A percentile compares a stretch with the other conserved stretches of the same genome.
These are phyloP conservation scores for Dicyrtoma fusca DNA, from an alignment of 2,888 invertebrate genomes.

Conservation along the genomic window DNA sequence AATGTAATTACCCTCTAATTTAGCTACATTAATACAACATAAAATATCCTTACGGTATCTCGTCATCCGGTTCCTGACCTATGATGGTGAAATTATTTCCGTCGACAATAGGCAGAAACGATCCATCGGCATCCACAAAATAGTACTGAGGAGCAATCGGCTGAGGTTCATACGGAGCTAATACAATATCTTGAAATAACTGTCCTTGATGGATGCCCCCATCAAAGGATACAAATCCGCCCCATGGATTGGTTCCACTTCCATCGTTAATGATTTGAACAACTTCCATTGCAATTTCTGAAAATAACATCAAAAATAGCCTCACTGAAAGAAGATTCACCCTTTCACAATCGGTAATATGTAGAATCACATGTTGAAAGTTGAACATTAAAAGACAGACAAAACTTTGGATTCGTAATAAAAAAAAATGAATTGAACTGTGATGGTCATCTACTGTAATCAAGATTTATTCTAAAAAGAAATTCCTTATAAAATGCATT, in stretches of 20 bases:
- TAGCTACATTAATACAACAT: not conserved
- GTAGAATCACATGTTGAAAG: too few species aligned
- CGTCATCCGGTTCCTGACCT: conserved; percentile 20
- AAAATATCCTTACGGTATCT: conserved; percentile 29
- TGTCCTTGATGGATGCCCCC: conserved; percentile 3
- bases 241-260: conserved; percentile 14
- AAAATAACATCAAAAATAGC: too few species aligned
- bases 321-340: too few species aligned
- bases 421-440: too few species aligned
- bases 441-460: too few species aligned
- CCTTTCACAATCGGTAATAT: too few species aligned
- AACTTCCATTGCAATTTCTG: conserved; percentile 23
- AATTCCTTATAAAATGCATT: too few species aligned
- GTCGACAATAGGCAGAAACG: conserved; percentile 24
- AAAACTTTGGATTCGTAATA: too few species aligned
- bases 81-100: conserved; percentile 29
- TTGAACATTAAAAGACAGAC: too few species aligned
- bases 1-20: not conserved
- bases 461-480: too few species aligned
- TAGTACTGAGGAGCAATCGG: conserved; percentile 27
- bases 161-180: conserved; percentile 18
- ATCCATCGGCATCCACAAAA: conserved; percentile 29
- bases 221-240: conserved; percentile 26
- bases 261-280: conserved; percentile 25
- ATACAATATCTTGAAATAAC: conserved; percentile 18